Evolutionary conservation across 2,888 invertebrate species (phyloP), one percentile per base, ranked within the genome.

Genomic region (Sicus ferrugineus): DNA sequence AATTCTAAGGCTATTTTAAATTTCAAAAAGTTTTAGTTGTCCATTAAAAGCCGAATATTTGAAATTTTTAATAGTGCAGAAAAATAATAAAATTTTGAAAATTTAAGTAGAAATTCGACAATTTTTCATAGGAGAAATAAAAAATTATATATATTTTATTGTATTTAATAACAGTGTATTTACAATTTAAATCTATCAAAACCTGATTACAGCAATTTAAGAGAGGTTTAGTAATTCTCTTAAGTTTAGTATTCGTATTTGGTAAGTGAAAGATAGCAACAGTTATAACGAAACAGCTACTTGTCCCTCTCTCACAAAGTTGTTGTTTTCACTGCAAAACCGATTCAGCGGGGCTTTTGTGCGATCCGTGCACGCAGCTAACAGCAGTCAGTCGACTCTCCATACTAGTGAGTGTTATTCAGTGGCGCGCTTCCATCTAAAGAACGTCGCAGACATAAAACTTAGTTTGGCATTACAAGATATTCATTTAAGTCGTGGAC

Each of bases 361-460:
- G 48, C 30, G 30, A 30, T 63, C 19, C 16, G n/a, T 48, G n/a
- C 16, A 46, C 26, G 48, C 9, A 19, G 48, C 46, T 26, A 67
- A 23, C 46, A 67, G 67, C 50, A 59, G 23, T 30, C 48, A 23
- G 23, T 26, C 23, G 21, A 58, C 34, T 59, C 59, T 48, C n/a
- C n/a, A n/a, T n/a, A n/a, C 11, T 31, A 58, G 46, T 46, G 30
- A 67, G 48, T 78, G 79, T 80, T 84, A 83, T 81, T 84, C 80
- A 79, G 78, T 80, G 82, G 79, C 82, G 81, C 81, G 81, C 80
- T 83, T 83, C 84, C 83, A 83, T 81, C 82, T 84, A 80, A 80
- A 83, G 81, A 82, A 81, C 84, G 83, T 79, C 69, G 70, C 61
- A 68, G 54, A 59, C 38, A 46, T 50, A 64, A 59, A 54, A 64